These are phyloP conservation scores for Paralvinella palmiformis DNA, from an alignment of 1,140 invertebrate genomes.

Conservation along the genomic window DNA sequence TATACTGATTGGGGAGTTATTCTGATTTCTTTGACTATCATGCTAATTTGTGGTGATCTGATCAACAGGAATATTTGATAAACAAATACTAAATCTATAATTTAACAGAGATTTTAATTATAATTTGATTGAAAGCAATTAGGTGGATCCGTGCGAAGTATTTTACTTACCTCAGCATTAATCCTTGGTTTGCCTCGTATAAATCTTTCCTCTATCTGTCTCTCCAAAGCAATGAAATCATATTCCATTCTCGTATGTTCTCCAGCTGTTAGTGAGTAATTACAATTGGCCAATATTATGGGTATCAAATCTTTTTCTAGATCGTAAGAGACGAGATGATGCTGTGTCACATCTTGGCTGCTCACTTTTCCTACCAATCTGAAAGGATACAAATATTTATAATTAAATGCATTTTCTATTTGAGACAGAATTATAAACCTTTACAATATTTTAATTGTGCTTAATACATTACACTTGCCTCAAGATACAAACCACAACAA, in stretches of 20 bases:
- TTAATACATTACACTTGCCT: too few species aligned
- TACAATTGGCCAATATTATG: slow-evolving; percentile 32
- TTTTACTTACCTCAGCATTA: background rate
- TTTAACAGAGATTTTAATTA: background rate
- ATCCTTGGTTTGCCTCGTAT: slow-evolving; percentile 26
- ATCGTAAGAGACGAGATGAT: slow-evolving; percentile 32
- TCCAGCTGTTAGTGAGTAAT: slow-evolving; percentile 32
- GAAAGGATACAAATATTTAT: too few species aligned
- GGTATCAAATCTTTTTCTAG: slow-evolving; percentile 33
- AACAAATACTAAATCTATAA: background rate
- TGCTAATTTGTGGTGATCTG: slow-evolving; percentile 7
- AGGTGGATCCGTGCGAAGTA: slow-evolving; percentile 7
- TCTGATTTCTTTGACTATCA: background rate
- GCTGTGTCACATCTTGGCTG: slow-evolving; percentile 13
- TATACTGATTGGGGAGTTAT: slow-evolving; percentile 2
- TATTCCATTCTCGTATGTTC: slow-evolving; percentile 27
- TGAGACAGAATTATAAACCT: too few species aligned
- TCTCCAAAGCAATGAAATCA: slow-evolving; percentile 28
- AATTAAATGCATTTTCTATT: too few species aligned
- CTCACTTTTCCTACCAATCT: too few species aligned
- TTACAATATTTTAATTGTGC: too few species aligned
- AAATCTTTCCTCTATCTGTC: slow-evolving; percentile 26
- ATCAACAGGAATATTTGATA: background rate
- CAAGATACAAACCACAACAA: too few species aligned
- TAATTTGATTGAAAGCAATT: background rate